Evolutionary conservation across 2,888 invertebrate genomes (phyloP).

Genomic region (Aphodius granarius): DNA sequence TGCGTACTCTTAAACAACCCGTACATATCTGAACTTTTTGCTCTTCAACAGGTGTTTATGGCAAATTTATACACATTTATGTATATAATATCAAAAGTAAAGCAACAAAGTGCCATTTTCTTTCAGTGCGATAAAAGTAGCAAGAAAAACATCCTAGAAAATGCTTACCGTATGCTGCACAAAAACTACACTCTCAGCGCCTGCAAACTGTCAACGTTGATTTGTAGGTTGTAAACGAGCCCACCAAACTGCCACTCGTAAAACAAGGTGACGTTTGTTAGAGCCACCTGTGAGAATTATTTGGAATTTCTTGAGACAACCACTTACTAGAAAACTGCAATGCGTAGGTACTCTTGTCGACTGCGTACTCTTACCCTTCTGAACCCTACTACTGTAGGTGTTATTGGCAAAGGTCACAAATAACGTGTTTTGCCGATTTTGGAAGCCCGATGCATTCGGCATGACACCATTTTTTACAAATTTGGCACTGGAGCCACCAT

Average conservation of each 20-base stretch:
- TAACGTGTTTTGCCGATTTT: too few species aligned
- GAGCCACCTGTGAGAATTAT: background rate
- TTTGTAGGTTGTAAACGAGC: background rate
- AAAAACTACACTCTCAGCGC: background rate
- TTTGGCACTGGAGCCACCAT: too few species aligned
- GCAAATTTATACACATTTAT: background rate
- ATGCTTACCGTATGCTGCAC: background rate
- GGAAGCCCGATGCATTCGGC: too few species aligned
- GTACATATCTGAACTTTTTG: background rate
- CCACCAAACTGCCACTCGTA: background rate
- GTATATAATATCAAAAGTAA: background rate
- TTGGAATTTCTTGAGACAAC: background rate
- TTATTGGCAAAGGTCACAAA: too few species aligned
- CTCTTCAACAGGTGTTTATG: background rate
- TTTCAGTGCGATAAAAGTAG: background rate
- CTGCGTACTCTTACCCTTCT: background rate
- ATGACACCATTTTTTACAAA: too few species aligned
- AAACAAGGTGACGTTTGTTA: background rate
- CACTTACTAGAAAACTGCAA: background rate
- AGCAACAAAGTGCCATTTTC: background rate
- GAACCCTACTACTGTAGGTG: background rate
- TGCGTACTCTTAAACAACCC: constrained; percentile 2
- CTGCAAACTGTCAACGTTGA: background rate
- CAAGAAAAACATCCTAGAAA: background rate
- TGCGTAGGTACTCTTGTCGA: constrained; percentile 1